Percentiles rank a stretch among this genome's conserved stretches.
Evolutionary conservation across 2,113 vertebrate species (phyloP).

Genomic region (Nyctibius bracteatus): DNA sequence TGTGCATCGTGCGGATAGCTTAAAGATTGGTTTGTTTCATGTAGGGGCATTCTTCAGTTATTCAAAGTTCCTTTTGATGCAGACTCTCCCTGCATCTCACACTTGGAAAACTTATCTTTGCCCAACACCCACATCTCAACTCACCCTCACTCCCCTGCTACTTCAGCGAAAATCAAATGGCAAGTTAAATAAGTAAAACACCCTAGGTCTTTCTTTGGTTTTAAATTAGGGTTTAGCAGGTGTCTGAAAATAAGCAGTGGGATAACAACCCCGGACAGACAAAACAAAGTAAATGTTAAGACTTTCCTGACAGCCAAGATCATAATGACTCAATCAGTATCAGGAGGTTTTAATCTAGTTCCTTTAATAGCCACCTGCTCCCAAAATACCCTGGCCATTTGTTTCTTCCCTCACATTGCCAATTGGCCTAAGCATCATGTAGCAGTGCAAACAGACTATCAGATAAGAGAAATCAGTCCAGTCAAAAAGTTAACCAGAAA

Average conservation of each 20-base stretch:
- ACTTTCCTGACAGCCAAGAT: neutral
- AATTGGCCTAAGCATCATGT: neutral
- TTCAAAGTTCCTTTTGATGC: neutral
- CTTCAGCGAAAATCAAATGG: neutral
- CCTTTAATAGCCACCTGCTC: slow-evolving; percentile 37
- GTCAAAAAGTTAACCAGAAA: neutral
- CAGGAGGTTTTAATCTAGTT: slow-evolving; percentile 11
- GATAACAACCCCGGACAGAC: neutral
- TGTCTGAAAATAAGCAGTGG: neutral
- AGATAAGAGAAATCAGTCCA: neutral
- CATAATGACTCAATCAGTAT: neutral
- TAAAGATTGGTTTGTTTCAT: neutral
- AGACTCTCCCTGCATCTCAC: neutral
- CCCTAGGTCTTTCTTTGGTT: neutral
- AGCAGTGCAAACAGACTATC: neutral
- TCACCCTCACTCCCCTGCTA: accelerated
- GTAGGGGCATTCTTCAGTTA: neutral
- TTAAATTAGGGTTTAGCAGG: neutral
- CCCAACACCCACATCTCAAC: neutral
- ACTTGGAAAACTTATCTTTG: neutral
- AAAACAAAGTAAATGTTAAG: neutral
- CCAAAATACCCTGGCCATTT: neutral
- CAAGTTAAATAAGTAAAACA: neutral
- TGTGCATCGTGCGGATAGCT: accelerated
- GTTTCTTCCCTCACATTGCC: neutral